Evolutionary conservation across 2,797 vertebrate species (phyloP).

Genomic region (Mallotus villosus): DNA sequence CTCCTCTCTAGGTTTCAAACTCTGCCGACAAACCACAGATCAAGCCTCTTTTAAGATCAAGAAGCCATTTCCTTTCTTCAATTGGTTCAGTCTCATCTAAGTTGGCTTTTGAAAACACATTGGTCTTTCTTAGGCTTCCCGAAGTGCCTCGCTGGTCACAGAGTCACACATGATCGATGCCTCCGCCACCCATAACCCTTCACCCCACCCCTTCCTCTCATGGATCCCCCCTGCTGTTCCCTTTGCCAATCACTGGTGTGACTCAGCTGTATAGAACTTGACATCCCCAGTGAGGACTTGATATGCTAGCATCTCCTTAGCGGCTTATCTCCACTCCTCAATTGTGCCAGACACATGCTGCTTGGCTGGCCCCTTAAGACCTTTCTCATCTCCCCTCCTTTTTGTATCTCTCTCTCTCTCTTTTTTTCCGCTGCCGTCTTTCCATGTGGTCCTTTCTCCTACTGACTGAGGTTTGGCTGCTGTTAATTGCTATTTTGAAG

Average conservation of each 20-base stretch:
- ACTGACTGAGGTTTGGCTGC: conserved; percentile 38
- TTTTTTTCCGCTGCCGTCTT: conserved; percentile 26
- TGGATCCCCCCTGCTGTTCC: conserved; percentile 15
- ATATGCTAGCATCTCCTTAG: conserved; percentile 74
- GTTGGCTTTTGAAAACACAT: conserved; percentile 41
- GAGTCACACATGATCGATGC: conserved; percentile 59
- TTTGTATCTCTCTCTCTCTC: conserved; percentile 17
- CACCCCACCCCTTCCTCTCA: too few relatives aligned
- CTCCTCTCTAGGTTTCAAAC: too few relatives aligned
- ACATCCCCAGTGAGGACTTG: conserved; percentile 68
- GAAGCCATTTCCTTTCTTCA: conserved; percentile 45
- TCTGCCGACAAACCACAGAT: neutral
- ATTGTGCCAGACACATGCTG: conserved; percentile 71
- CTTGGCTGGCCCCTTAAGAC: conserved; percentile 64
- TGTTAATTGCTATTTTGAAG: conserved; percentile 64
- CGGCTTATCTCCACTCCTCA: conserved; percentile 75
- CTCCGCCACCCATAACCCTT: too few relatives aligned
- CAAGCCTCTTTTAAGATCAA: conserved; percentile 19
- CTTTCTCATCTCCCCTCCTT: conserved; percentile 1
- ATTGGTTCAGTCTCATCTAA: conserved; percentile 47
- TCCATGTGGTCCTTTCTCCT: conserved; percentile 20
- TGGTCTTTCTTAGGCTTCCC: conserved; percentile 39
- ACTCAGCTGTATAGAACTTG: conserved; percentile 68
- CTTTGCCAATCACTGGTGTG: conserved; percentile 54
- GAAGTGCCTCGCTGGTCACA: conserved; percentile 26